Evolutionary conservation across 2,888 invertebrate genomes (phyloP).

Genomic region (Emmelina monodactyla): DNA sequence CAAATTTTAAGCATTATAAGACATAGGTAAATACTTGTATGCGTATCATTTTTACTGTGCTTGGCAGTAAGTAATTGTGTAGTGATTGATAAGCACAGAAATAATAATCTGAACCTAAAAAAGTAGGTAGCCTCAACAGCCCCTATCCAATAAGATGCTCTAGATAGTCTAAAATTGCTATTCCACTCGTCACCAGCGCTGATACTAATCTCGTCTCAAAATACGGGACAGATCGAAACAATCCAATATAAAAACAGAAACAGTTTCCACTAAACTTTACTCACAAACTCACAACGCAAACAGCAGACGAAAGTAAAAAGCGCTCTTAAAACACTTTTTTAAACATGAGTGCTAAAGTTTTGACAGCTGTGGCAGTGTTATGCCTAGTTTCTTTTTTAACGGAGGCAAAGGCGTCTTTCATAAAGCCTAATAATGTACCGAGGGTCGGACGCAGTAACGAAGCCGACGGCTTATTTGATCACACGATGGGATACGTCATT

Average conservation of each 20-base stretch:
- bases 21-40: too few species aligned
- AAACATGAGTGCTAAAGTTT: not conserved
- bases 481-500: constrained; percentile 53
- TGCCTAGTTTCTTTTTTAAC: constrained; percentile 34
- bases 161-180: too few species aligned
- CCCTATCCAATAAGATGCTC: too few species aligned
- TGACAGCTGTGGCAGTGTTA: constrained; percentile 23
- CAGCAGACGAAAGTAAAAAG: not conserved
- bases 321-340: not conserved
- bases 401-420: constrained; percentile 38
- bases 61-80: too few species aligned
- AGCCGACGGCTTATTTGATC: constrained; percentile 37
- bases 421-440: constrained; percentile 54
- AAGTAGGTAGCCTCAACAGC: too few species aligned
- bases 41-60: too few species aligned
- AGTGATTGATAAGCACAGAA: too few species aligned
- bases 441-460: constrained; percentile 54
- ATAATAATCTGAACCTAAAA: too few species aligned
- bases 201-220: not conserved
- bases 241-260: not conserved
- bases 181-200: too few species aligned
- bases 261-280: not conserved
- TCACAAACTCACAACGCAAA: not conserved
- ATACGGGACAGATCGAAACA: constrained; percentile 1
- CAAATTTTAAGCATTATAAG: too few species aligned